These are phyloP conservation scores for Entomobrya proxima DNA, from an alignment of 2,888 invertebrate species.

Conservation along the genomic window DNA sequence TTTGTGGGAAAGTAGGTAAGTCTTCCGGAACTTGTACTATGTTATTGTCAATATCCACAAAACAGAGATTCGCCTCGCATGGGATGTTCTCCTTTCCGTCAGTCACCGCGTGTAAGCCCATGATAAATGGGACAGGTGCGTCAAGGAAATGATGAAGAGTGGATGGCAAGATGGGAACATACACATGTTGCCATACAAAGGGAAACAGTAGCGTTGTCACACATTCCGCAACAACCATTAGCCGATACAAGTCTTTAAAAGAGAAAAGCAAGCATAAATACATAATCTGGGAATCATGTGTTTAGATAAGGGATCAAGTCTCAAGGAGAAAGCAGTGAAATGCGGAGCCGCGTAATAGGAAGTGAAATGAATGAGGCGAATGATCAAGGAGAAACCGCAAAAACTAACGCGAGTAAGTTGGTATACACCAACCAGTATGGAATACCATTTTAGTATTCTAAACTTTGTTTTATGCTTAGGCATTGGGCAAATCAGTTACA, in stretches of 20 bases:
- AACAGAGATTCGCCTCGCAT: constrained; percentile 90
- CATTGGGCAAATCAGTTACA: too few species aligned
- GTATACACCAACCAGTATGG: neutral
- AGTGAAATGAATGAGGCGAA: neutral
- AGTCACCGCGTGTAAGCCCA: constrained; percentile 84
- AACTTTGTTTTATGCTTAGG: neutral
- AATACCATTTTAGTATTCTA: neutral
- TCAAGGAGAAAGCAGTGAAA: neutral
- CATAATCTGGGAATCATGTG: neutral
- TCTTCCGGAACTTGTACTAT: constrained; percentile 88
- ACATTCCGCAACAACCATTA: constrained; percentile 98
- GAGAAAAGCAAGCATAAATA: neutral
- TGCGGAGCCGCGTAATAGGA: neutral
- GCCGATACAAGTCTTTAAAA: constrained; percentile 89
- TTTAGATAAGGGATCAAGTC: neutral
- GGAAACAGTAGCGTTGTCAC: constrained; percentile 93
- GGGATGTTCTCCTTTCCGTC: constrained; percentile 73
- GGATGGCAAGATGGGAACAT: constrained; percentile 98
- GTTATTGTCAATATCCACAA: constrained; percentile 96
- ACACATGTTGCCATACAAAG: constrained; percentile 98
- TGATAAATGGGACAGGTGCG: constrained; percentile 99
- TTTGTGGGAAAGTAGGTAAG: constrained; percentile 93
- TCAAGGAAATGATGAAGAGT: constrained; percentile 97
- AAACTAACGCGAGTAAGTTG: neutral
- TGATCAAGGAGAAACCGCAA: neutral